A percentile compares a stretch with the other conserved stretches of the same genome.
Conservation (phyloP, 2,888 invertebrate species). For the Tenthredo notha region DNA sequence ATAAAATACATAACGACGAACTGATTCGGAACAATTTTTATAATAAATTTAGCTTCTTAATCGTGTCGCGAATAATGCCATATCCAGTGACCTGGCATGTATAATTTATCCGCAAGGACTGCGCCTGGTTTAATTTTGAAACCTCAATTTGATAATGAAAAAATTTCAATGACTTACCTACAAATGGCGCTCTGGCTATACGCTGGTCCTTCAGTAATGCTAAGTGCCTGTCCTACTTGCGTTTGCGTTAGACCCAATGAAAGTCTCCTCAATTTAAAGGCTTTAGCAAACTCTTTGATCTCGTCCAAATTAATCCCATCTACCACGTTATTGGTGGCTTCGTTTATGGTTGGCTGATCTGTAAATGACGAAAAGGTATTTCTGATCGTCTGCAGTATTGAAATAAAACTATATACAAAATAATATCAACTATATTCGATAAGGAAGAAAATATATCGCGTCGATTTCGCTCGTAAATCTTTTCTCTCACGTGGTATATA, state of each 20-base stretch:
- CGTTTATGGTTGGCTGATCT: constrained; percentile 96
- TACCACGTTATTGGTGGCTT: constrained; percentile 95
- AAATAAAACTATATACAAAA: constrained; percentile 54
- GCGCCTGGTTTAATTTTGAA: neutral
- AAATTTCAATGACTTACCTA: constrained; percentile 85
- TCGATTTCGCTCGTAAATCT: constrained; percentile 71
- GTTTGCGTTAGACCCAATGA: constrained; percentile 97
- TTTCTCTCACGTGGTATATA: constrained; percentile 63
- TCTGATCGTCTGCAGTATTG: neutral
- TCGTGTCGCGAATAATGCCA: constrained; percentile 58
- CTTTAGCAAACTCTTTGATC: constrained; percentile 99
- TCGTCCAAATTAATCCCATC: constrained; percentile 98
- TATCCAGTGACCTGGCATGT: constrained; percentile 76
- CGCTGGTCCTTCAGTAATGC: constrained; percentile 97
- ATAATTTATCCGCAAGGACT: neutral
- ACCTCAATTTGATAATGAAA: constrained; percentile 21
- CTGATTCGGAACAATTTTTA: neutral
- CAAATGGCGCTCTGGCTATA: constrained; percentile 99
- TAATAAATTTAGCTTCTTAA: neutral
- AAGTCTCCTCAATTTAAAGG: constrained; percentile 95
- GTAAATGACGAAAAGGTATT: constrained; percentile 67
- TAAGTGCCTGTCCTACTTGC: constrained; percentile 97
- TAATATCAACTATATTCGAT: constrained; percentile 64
- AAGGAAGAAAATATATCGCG: constrained; percentile 62
- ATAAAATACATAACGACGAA: neutral